Conservation (phyloP, 2,888 invertebrate genomes). For the Drosophila pseudotakahashii region DNA sequence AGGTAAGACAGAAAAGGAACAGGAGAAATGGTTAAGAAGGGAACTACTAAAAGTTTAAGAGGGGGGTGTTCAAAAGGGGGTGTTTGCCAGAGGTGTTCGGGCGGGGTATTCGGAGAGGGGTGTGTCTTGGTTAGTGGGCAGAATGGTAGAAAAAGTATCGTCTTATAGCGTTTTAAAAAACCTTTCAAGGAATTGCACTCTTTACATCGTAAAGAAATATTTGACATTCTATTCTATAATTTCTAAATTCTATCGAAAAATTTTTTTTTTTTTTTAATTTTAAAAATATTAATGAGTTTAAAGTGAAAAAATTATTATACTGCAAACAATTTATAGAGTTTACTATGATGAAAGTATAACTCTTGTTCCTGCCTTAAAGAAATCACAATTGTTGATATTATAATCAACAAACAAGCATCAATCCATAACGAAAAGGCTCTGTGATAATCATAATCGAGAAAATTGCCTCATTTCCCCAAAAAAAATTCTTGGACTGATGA, state of each 20-base stretch:
- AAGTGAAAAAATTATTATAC: no score
- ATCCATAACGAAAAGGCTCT: background rate
- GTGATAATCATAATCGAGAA: background rate
- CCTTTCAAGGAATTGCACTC: background rate
- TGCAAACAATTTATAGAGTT: no score
- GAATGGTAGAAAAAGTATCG: background rate
- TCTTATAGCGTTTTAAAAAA: background rate
- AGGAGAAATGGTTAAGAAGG: constrained; percentile 14
- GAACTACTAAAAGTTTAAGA: constrained; percentile 20
- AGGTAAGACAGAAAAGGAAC: constrained; percentile 10
- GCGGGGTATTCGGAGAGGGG: background rate
- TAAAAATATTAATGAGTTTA: no score
- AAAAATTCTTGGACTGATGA: background rate
- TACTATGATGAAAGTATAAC: no score
- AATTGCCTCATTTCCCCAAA: background rate
- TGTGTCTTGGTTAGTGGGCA: background rate
- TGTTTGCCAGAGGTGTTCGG: background rate
- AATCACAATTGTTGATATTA: background rate
- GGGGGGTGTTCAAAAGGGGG: background rate
- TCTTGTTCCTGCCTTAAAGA: background rate
- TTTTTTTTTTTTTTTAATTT: no score
- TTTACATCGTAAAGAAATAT: no score
- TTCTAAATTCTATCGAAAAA: no score
- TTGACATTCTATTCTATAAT: no score
- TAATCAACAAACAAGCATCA: background rate